Evolutionary conservation across 2,888 invertebrate species (phyloP).

Genomic region (Chalcosyrphus nemorum): DNA sequence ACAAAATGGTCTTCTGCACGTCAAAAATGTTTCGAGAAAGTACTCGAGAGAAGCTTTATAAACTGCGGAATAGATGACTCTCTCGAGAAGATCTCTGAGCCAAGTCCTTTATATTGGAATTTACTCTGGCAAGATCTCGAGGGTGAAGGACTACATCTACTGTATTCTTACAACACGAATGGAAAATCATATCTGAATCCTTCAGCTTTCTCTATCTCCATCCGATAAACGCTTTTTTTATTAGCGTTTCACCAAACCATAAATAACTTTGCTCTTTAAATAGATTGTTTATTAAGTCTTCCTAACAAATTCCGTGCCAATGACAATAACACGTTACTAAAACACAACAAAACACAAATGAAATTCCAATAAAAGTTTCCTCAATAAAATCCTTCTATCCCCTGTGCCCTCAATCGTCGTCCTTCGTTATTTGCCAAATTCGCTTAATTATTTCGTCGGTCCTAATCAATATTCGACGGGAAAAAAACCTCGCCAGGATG

Average conservation of each 20-base stretch:
- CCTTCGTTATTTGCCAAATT: constrained; percentile 31
- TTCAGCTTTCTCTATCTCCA: neutral
- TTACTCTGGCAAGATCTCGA: too few species aligned
- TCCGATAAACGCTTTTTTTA: neutral
- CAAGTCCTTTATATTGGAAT: too few species aligned
- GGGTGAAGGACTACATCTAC: too few species aligned
- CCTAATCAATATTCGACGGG: constrained; percentile 50
- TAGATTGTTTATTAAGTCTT: constrained; percentile 46
- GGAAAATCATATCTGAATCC: neutral
- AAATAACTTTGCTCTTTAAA: constrained; percentile 25
- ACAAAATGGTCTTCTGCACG: too few species aligned
- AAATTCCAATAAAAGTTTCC: constrained; percentile 23
- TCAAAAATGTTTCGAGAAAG: too few species aligned
- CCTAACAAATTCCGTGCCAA: constrained; percentile 19
- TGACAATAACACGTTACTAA: constrained; percentile 14
- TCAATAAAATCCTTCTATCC: constrained; percentile 4
- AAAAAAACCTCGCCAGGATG: constrained; percentile 6
- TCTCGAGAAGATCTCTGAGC: too few species aligned
- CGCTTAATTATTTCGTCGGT: constrained; percentile 45
- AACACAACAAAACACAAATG: neutral
- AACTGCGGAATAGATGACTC: too few species aligned
- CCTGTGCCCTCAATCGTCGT: neutral
- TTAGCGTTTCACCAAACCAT: neutral
- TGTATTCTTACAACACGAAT: too few species aligned
- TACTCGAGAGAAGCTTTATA: too few species aligned